A percentile compares a stretch with the other conserved stretches of the same genome.
phyloP scores from a whole-genome alignment of 2,888 invertebrate species.

The Perizoma affinitatum region DNA sequence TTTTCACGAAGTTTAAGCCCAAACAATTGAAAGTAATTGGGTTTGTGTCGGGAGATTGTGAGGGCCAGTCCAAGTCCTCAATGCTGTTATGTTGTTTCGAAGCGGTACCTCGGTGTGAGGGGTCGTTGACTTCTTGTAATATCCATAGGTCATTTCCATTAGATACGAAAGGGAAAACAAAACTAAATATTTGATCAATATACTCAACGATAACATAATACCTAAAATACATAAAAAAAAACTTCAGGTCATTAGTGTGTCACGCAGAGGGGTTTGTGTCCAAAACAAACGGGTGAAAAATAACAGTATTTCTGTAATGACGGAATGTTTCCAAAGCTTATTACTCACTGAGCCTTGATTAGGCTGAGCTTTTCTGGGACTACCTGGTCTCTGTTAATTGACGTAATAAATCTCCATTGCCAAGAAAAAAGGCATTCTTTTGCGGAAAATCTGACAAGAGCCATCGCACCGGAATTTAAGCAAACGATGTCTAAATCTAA shows the following conservation, averaged over 20 bases:
- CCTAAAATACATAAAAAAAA: constrained; percentile 9
- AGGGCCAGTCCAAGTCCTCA: too few species aligned
- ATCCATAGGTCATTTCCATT: too few species aligned
- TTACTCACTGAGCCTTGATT: constrained; percentile 35
- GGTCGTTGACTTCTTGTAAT: too few species aligned
- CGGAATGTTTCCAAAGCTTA: constrained; percentile 33
- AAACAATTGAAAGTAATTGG: too few species aligned
- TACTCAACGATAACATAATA: neutral
- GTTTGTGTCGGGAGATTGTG: too few species aligned
- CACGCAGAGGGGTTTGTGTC: constrained; percentile 23
- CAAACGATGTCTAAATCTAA: neutral
- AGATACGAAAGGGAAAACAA: too few species aligned
- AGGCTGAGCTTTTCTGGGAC: constrained; percentile 24
- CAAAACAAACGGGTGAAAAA: constrained; percentile 27
- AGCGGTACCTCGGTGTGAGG: too few species aligned
- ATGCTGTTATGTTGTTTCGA: too few species aligned
- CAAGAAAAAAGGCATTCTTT: constrained; percentile 18
- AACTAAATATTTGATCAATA: too few species aligned
- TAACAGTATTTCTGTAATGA: constrained; percentile 35
- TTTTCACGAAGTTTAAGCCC: too few species aligned
- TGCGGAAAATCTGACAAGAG: constrained; percentile 11
- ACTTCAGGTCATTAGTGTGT: constrained; percentile 30
- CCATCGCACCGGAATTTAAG: neutral
- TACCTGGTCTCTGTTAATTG: constrained; percentile 26
- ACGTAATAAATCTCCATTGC: constrained; percentile 28